Evolutionary conservation across 1,140 invertebrate genomes (phyloP), one percentile per base, ranked within the genome.

Genomic region (Drosophila micromelanica): DNA sequence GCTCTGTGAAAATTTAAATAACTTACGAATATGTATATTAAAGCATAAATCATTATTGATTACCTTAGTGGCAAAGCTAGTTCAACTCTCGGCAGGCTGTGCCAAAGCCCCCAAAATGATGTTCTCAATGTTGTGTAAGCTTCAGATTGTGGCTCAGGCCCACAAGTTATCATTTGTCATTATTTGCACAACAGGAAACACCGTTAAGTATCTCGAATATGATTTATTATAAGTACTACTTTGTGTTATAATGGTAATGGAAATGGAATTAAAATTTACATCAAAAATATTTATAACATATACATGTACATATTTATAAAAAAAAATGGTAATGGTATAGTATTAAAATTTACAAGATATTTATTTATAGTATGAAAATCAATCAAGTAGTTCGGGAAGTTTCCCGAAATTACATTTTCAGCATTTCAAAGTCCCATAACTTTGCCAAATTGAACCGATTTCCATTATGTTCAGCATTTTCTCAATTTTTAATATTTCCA

Each of bases 11-110:
- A 67, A 59, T 59, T 30, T 40, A 60, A 46, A 59, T 45, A 30
- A 52, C 17, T 38, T 30, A 72, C 46, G 27, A 27, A 32, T 38
- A 45, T 46, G 35, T 65, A 63, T 45, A 51, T 42, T 37, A 27
- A 17, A 38, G 48, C 63, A 73, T 73, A 73, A 73, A 73, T 73
- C 63, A 68, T 60, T 73, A 67, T 67, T 68, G 70, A 67, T 73
- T 73, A 60, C 63, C 46, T 42, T 15, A 49, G 40, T 2, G 32
- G 15, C 43, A 17, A 27, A 27, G 23, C 11, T 23, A 6, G 23
- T 23, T 5, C 15, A 40, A 38, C 17, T 40, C 57, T 54, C 40
- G 20, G n/a, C 32, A 70, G 64, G 5, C 27, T 23, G 2, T 45
- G 51, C 12, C n/a, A 40, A 20, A 59, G 15, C 9, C 40, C n/a